Evolutionary conservation across 2,113 vertebrate genomes (phyloP), one percentile per base, ranked within the genome.

Genomic region (Elgaria multicarinata): DNA sequence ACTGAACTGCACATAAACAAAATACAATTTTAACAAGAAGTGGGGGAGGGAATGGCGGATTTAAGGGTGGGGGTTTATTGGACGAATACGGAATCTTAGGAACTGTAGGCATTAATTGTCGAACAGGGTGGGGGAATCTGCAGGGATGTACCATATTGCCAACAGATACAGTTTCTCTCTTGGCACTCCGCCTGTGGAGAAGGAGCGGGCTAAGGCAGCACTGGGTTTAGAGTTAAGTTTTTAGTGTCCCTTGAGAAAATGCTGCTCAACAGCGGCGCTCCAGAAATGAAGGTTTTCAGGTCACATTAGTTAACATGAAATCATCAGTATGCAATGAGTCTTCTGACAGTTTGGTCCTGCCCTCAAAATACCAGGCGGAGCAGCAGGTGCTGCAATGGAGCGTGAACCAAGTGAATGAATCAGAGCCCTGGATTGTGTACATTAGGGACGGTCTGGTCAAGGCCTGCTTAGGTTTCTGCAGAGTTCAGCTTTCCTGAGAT

Each of bases 321-420:
- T 96, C 94, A 97, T 3, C 8, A 93, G 88, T 92, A 94, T 96
- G 94, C 93, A 95, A 96, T 95, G 91, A 84, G n/a, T 28, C 53
- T 91, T 93, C 69, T 76, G 78, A 86, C 83, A 89, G 53, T 83
- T 89, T 92, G 64, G 79, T 92, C 90, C 94, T 86, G 90, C 87
- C 50, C 92, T 95, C 62, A 86, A 64, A 86, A 90, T 0, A 2
- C 36, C 87, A n/a, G 31, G 77, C 3, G 92, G 93, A 93, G 55
- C 72, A 95, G 91, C 94, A 96, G 94, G 93, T 96, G 95, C 89
- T 93, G 84, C 39, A 13, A 18, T 64, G 67, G 28, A 90, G 1
- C 67, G 44, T 77, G 62, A 92, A 7, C 75, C 18, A 12, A 83
- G 36, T 31, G 64, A 85, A 88, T 93, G 88, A 89, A 24, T 50